Conservation (phyloP, 2,113 vertebrate species). For the Salvelinus fontinalis region DNA sequence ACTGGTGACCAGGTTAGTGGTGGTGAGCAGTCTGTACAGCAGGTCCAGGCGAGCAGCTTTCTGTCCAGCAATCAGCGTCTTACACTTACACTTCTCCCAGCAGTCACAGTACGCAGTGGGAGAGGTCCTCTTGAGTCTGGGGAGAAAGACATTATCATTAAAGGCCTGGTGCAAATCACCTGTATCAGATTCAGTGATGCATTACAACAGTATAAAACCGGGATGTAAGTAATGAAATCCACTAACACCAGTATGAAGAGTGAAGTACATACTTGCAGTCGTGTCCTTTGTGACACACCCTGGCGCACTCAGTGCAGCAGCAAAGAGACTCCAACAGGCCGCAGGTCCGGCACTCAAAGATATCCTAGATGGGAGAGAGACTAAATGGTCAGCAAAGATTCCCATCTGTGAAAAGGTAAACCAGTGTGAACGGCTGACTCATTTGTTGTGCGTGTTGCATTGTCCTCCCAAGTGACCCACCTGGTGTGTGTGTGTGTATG, state of each 20-base stretch:
- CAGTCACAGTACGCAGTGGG: constrained; percentile 98
- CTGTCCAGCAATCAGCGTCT: constrained; percentile 96
- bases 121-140: constrained; percentile 93
- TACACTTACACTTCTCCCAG: constrained; percentile 99
- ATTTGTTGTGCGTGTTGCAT: constrained; percentile 84
- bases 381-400: constrained; percentile 32
- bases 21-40: constrained; percentile 92
- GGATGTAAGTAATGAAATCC: neutral
- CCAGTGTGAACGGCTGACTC: neutral
- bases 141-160: constrained; percentile 10
- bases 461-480: constrained; percentile 78
- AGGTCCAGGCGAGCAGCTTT: constrained; percentile 97
- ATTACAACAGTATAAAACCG: neutral
- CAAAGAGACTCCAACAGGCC: constrained; percentile 96
- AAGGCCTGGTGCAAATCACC: neutral
- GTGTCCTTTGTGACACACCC: constrained; percentile 98
- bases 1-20: constrained; percentile 95
- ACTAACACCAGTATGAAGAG: neutral
- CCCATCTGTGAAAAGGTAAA: constrained; percentile 44
- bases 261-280: constrained; percentile 92
- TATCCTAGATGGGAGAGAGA: constrained; percentile 79
- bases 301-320: constrained; percentile 97
- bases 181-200: neutral
- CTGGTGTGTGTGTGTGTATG: constrained; percentile 56
- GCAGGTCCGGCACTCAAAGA: constrained; percentile 98